Base-by-base conservation (phyloP, 1,140 invertebrate genomes). In the Hypsibius dujardini region DNA sequence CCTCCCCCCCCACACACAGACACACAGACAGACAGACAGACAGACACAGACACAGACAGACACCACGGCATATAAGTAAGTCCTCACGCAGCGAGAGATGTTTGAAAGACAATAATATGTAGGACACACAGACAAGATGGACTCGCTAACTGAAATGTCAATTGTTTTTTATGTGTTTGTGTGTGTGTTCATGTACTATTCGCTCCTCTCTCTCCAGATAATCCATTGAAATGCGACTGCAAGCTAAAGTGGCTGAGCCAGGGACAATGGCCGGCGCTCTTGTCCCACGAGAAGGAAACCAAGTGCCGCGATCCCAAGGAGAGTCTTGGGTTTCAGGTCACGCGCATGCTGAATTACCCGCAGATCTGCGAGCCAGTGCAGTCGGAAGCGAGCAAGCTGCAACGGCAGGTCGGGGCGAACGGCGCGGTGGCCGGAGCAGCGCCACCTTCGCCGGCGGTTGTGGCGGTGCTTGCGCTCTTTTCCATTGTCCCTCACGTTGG, bases 191-290 rank as follows among this genome's bases (percentile, higher is more conserved):
- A 28, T 73, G 46, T n/a, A 71, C 47, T 47, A 46, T 69, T 69
- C 72, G 15, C 67, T 71, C 71, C 73, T 67, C 70, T 73, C 72
- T 75, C 78, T 77, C 59, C 78, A 92, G 90, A 90, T 81, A 94
- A 94, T 79, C 90, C 89, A 1, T 78, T 94, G 73, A 82, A 87
- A 59, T 94, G 90, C 77, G 87, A 89, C 74, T 94, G 90, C 77
- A 87, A 91, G 73, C 80, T 94, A 62, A 84, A 85, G 67, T 94
- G 90, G 90, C 89, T 91, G 77, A 84, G 86, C 59, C 84, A 85
- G 50, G 42, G 12, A 12, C 12, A 67, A 3, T 67, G 62, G 62
- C 62, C 62, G 62, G 3, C 42, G 62, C 62, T 12, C 12, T 45
- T 67, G 62, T 67, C 62, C 12, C 62, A 67, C 62, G 62, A 67